These are phyloP conservation scores for Meles meles DNA, from an alignment of 2,113 vertebrate genomes.

Conservation along the genomic window DNA sequence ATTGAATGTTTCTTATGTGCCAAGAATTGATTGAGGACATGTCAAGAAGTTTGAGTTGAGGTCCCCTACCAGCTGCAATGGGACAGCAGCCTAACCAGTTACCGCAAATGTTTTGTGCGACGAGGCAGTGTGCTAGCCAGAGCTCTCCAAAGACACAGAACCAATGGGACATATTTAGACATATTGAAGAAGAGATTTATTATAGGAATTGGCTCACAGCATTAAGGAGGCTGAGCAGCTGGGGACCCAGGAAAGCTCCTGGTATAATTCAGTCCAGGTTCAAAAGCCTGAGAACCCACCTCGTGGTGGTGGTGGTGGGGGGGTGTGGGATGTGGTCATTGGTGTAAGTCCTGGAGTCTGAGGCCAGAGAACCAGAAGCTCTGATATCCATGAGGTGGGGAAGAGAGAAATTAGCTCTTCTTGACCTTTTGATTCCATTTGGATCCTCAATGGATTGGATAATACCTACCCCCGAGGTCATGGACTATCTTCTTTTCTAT, in stretches of 20 bases:
- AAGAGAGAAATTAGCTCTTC: background rate
- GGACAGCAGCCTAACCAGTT: background rate
- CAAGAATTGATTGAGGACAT: background rate
- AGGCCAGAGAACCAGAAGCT: background rate
- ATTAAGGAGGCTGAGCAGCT: background rate
- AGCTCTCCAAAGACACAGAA: background rate
- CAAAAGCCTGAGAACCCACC: background rate
- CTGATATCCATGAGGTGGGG: background rate
- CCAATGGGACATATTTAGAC: background rate
- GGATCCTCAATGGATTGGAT: background rate
- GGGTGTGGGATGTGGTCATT: background rate
- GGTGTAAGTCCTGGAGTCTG: background rate
- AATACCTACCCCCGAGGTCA: rapidly evolving
- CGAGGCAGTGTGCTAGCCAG: background rate
- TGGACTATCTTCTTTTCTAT: background rate
- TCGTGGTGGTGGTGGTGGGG: background rate
- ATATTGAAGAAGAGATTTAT: background rate
- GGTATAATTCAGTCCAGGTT: background rate
- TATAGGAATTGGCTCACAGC: background rate
- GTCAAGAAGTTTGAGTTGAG: background rate
- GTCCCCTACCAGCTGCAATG: background rate
- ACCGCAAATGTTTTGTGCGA: background rate
- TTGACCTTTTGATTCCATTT: background rate
- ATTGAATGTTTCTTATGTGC: background rate
- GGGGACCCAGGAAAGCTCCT: background rate